Evolutionary conservation across 2,888 invertebrate genomes (phyloP), one percentile per base, ranked within the genome.

Genomic region (Beris chalybata): DNA sequence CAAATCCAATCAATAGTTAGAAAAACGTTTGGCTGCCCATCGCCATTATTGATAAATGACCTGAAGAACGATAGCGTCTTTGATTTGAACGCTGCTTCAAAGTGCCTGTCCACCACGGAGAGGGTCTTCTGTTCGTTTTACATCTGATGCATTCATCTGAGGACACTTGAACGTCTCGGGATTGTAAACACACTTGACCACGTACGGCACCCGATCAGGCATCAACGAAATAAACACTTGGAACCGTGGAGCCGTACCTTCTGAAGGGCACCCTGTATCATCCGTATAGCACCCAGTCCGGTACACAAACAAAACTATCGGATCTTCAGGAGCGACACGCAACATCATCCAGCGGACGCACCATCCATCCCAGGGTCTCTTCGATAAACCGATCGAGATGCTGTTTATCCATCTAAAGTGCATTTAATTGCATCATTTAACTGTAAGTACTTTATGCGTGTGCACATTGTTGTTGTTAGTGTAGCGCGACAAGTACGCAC

Each of bases 341-440:
- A 43, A 3, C 13, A 43, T 31, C 54, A 54, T 54, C 54, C 5
- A 11, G 2, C 11, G 32, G 13, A 13, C n/a, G 54, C 11, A 38
- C 32, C 32, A 29, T 32, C 32, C 32, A 29, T 32, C 12, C 5
- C 6, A n/a, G n/a, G 12, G 15, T n/a, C 7, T 7, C 38, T 38
- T 61, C 38, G 50, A 50, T 61, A 32, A 52, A 50, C 61, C 50
- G 61, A 61, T 61, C 61, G 38, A 61, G 61, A 61, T 59, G 61
- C 50, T 61, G 61, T 61, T 61, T 61, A 61, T 61, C 43, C 61
- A 61, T 61, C 61, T 61, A 61, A 61, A 61, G 61, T 52, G 38
- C 61, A 38, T 61, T 61, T 61, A 61, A 61, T 61, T 61, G 61
- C 61, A 61, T 61, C 61, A 61, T 61, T 61, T 61, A 61, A 61